These are phyloP conservation scores for Cnemophilus loriae DNA, from an alignment of 2,113 vertebrate genomes.

Conservation along the genomic window DNA sequence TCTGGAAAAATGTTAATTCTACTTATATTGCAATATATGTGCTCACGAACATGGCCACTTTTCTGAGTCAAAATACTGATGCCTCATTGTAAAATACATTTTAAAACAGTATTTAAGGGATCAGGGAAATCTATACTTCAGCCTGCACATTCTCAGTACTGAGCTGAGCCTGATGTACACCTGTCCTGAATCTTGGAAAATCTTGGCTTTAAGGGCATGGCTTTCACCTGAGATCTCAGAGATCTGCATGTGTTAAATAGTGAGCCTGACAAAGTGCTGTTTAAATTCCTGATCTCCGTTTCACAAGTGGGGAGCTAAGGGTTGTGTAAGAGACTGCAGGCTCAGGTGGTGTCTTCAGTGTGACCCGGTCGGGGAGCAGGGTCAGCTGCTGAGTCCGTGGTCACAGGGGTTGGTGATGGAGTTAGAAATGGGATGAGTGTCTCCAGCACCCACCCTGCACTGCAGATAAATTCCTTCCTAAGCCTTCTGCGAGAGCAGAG, in stretches of 20 bases:
- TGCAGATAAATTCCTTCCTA: neutral
- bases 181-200: neutral
- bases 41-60: neutral
- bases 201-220: neutral
- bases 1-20: neutral
- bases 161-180: neutral
- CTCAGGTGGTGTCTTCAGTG: neutral
- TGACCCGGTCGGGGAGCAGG: neutral
- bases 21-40: neutral
- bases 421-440: neutral
- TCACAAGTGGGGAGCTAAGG: neutral
- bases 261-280: neutral
- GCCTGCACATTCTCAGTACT: neutral
- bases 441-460: neutral
- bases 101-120: neutral
- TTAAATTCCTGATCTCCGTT: neutral
- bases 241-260: neutral
- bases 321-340: neutral
- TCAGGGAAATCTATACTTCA: neutral
- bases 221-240: neutral
- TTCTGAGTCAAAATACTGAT: neutral
- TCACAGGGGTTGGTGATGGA: neutral
- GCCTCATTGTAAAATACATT: neutral
- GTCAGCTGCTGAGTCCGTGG: neutral
- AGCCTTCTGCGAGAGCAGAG: neutral